Percentiles rank a stretch among this genome's conserved stretches.
Conservation (phyloP, 2,113 vertebrate species). For the Ptilonorhynchus violaceus region DNA sequence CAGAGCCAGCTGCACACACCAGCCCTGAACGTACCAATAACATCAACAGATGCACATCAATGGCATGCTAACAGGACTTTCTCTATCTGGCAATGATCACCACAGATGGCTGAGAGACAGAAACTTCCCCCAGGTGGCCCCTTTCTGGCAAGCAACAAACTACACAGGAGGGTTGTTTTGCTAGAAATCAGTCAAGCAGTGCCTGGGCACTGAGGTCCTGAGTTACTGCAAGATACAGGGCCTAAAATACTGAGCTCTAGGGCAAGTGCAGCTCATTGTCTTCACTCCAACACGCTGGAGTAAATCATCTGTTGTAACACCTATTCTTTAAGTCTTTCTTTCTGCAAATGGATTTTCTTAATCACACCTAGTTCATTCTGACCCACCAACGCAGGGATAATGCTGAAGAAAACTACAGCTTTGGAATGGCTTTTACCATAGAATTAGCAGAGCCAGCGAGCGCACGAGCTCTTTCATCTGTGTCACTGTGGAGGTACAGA, state of each 20-base stretch:
- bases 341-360: conserved; percentile 24
- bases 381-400: conserved; percentile 20
- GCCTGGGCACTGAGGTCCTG: neutral
- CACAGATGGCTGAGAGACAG: conserved; percentile 30
- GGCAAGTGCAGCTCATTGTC: neutral
- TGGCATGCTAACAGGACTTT: neutral
- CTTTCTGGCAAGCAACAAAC: conserved; percentile 9
- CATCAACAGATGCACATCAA: conserved; percentile 34
- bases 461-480: conserved; percentile 47
- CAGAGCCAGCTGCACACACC: conserved; percentile 28
- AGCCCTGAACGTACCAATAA: neutral
- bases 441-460: conserved; percentile 32
- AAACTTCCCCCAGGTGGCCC: conserved; percentile 19
- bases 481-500: conserved; percentile 10
- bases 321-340: neutral
- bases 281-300: neutral
- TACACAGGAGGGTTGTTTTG: neutral
- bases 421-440: conserved; percentile 6
- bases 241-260: neutral
- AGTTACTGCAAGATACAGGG: neutral
- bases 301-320: conserved; percentile 22
- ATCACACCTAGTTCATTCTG: conserved; percentile 33
- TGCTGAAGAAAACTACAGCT: conserved; percentile 40
- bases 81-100: conserved; percentile 13
- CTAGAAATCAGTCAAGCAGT: neutral